These are phyloP conservation scores for Myodes glareolus DNA, from an alignment of 2,113 vertebrate species.

Conservation along the genomic window DNA sequence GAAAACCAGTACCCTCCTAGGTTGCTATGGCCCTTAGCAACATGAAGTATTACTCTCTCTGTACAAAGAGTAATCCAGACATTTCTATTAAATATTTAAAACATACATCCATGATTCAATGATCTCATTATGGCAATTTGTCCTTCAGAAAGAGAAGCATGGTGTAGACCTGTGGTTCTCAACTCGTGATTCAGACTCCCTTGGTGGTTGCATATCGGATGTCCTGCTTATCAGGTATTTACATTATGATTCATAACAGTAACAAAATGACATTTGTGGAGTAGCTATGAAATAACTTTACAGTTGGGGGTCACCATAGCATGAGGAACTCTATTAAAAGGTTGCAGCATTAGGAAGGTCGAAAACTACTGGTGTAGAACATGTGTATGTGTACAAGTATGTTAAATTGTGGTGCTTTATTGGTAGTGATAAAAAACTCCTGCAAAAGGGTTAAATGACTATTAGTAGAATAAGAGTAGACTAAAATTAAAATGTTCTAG, in stretches of 20 bases:
- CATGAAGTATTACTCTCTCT: conserved; percentile 17
- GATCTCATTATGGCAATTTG: neutral
- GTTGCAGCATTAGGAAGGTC: too few relatives aligned
- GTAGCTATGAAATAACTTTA: too few relatives aligned
- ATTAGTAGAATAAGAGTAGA: neutral
- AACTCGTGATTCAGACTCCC: too few relatives aligned
- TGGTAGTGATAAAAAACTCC: conserved; percentile 28
- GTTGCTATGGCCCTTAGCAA: neutral
- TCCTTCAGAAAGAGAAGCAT: neutral
- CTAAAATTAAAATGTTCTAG: conserved; percentile 12
- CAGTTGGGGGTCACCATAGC: too few relatives aligned
- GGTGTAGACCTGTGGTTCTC: neutral
- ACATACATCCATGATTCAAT: neutral
- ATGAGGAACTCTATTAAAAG: too few relatives aligned
- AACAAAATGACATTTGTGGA: too few relatives aligned
- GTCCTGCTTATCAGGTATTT: too few relatives aligned
- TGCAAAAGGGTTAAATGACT: neutral
- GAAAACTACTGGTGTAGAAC: too few relatives aligned
- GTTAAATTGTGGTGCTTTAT: neutral
- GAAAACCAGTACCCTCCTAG: neutral
- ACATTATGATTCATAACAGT: too few relatives aligned
- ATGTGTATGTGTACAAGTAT: neutral
- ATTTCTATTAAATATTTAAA: conserved; percentile 49
- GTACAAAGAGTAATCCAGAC: conserved; percentile 17
- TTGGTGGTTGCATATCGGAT: too few relatives aligned